Base-by-base conservation (phyloP, 1,140 invertebrate species). In the Bathynomus jamesi region DNA sequence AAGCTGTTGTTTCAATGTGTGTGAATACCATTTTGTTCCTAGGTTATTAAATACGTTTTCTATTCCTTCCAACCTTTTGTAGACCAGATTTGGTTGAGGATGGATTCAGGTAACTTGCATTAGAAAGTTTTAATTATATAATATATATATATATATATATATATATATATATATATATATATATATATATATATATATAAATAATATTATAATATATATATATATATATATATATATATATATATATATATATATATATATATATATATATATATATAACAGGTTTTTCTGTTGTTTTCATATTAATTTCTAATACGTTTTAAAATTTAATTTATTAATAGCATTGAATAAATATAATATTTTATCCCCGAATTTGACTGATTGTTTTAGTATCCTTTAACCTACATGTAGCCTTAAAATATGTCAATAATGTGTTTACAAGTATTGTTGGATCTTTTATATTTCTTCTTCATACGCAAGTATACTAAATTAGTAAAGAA, bases 61-160 rank as follows among this genome's bases (percentile, higher is more conserved):
- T 40, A 8, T 40, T 17, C 17, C 7, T 40, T 40, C 32, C 32
- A 40, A 40, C 32, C 32, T 40, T 40, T 40, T 40, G 7, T 40
- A 40, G 32, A 40, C 32, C 32, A 40, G 32, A 40, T 40, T 40
- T 40, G 32, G 32, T 40, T 40, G 32, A 40, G 32, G 32, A 40
- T 17, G 7, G 17, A 40, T 40, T 40, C 32, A 17, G 7, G 32
- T 40, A 40, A 40, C 25, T 25, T 24, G 10, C 46, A 17, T n/a
- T 69, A 4, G 8, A 17, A 80, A 25, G 4, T 17, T 1, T 11
- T 63, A 11, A 24, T 21, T 62, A 46, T 69, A 11, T 17, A 67
- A n/a, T 11, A 62, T 29, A 61, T 7, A 25, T 61, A 4, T 60
- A n/a, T 61, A 29, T 17, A 28, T 11, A 71, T 17, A 24, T 66